phyloP scores from a whole-genome alignment of 2,797 vertebrate genomes.

The Sternarchorhynchus goeldii region DNA sequence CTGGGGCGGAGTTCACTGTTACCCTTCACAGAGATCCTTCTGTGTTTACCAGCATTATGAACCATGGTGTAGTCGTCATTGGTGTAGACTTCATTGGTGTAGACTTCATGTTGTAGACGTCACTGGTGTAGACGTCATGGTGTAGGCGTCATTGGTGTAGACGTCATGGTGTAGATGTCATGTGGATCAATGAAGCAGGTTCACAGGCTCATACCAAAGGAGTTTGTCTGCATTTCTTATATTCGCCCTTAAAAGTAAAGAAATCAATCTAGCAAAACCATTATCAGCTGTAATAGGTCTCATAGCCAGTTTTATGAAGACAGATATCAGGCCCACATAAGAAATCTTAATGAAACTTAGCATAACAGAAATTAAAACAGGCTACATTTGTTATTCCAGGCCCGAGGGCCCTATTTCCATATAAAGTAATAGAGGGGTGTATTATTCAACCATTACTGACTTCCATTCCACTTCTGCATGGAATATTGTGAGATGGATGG shows the following conservation, averaged over 20 bases:
- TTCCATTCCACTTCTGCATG: slow-evolving; percentile 68
- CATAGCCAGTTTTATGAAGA: slow-evolving; percentile 75
- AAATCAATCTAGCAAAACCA: slow-evolving; percentile 79
- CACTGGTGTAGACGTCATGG: neutral
- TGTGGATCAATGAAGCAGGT: neutral
- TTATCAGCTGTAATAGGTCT: slow-evolving; percentile 75
- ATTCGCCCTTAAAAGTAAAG: slow-evolving; percentile 63
- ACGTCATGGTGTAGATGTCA: neutral
- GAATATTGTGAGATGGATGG: slow-evolving; percentile 70
- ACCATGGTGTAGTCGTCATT: too few species aligned
- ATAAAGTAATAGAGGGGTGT: slow-evolving; percentile 76
- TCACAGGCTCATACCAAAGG: neutral
- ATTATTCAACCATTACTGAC: slow-evolving; percentile 74
- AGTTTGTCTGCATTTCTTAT: slow-evolving; percentile 23
- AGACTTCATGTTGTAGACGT: neutral
- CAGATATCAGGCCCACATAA: slow-evolving; percentile 73
- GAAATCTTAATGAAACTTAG: slow-evolving; percentile 80
- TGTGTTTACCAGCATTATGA: neutral
- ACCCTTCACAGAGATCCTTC: neutral
- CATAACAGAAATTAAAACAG: slow-evolving; percentile 80
- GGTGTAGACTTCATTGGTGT: too few species aligned
- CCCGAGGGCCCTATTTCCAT: slow-evolving; percentile 78
- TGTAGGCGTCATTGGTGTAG: too few species aligned
- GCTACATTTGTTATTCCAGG: slow-evolving; percentile 74
- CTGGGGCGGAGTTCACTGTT: neutral